These are phyloP conservation scores for Neodiprion lecontei DNA, from an alignment of 1,140 invertebrate genomes.

Conservation along the genomic window DNA sequence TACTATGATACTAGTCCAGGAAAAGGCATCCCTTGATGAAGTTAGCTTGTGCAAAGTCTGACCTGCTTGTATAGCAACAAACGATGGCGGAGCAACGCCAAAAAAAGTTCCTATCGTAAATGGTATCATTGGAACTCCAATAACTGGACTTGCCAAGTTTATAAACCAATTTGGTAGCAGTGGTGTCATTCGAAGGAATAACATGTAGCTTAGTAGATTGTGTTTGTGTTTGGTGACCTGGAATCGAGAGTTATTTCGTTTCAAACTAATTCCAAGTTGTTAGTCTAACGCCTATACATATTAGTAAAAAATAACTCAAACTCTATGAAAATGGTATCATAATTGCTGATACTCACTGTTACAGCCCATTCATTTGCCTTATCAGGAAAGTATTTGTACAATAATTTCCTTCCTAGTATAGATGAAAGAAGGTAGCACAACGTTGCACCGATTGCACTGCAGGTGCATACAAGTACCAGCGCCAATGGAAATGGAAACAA, in stretches of 20 bases:
- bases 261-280: not conserved
- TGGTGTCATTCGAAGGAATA: slow-evolving; percentile 97
- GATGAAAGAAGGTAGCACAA: slow-evolving; percentile 95
- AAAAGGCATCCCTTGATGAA: slow-evolving; percentile 88
- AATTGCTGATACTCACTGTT: slow-evolving; percentile 64
- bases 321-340: slow-evolving; percentile 31
- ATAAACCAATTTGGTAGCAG: slow-evolving; percentile 99
- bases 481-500: slow-evolving; percentile 94
- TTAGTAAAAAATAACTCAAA: not conserved
- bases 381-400: slow-evolving; percentile 90
- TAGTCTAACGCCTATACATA: not conserved
- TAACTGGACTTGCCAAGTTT: slow-evolving; percentile 95
- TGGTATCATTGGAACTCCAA: slow-evolving; percentile 90
- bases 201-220: slow-evolving; percentile 94
- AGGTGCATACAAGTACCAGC: slow-evolving; percentile 90
- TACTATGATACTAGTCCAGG: slow-evolving; percentile 84
- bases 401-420: slow-evolving; percentile 83
- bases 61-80: slow-evolving; percentile 97
- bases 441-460: slow-evolving; percentile 94
- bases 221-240: slow-evolving; percentile 80
- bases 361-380: slow-evolving; percentile 85
- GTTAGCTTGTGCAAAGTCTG: slow-evolving; percentile 93
- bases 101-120: slow-evolving; percentile 94
- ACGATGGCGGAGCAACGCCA: slow-evolving; percentile 97
- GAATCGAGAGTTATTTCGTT: slow-evolving; percentile 24